phyloP scores from a whole-genome alignment of 1,140 invertebrate genomes.

The Choristoneura fumiferana region DNA sequence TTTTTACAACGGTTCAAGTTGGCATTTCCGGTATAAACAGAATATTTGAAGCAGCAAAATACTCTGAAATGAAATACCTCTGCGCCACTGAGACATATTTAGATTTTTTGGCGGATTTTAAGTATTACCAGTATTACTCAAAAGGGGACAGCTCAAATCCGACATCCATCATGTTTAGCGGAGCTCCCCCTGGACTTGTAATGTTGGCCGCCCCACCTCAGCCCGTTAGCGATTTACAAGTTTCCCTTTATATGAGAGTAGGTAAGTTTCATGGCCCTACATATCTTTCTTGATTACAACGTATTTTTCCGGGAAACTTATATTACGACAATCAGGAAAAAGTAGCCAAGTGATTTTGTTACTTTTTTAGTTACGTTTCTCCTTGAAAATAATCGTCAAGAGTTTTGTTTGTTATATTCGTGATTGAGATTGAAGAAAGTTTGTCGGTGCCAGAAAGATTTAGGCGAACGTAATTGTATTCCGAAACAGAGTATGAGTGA shows the following conservation, averaged over 20 bases:
- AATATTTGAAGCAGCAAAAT: no score
- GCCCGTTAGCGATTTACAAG: constrained; percentile 8
- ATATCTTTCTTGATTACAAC: constrained; percentile 17
- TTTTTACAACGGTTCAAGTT: no score
- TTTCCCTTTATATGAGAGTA: not conserved
- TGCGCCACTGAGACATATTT: not conserved
- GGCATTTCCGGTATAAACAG: no score
- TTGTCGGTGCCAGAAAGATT: no score
- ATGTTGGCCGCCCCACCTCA: not conserved
- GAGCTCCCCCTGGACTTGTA: not conserved
- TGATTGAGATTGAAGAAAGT: not conserved
- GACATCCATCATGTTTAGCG: constrained; percentile 11
- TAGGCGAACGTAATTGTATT: no score
- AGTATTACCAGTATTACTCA: constrained; percentile 17
- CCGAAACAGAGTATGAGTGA: no score
- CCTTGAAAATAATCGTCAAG: not conserved
- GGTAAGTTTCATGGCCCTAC: constrained; percentile 8
- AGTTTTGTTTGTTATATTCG: not conserved
- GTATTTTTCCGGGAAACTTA: constrained; percentile 18
- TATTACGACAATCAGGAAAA: constrained; percentile 14
- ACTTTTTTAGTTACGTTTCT: not conserved
- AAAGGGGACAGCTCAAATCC: constrained; percentile 1
- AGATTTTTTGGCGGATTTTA: not conserved
- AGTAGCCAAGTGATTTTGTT: constrained; percentile 9
- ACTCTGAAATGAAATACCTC: not conserved